Evolutionary conservation across 53 echinoderm and acorn worm genomes (phyloP), one percentile per base, ranked within the genome.

Genomic region (Holothuria leucospilota): DNA sequence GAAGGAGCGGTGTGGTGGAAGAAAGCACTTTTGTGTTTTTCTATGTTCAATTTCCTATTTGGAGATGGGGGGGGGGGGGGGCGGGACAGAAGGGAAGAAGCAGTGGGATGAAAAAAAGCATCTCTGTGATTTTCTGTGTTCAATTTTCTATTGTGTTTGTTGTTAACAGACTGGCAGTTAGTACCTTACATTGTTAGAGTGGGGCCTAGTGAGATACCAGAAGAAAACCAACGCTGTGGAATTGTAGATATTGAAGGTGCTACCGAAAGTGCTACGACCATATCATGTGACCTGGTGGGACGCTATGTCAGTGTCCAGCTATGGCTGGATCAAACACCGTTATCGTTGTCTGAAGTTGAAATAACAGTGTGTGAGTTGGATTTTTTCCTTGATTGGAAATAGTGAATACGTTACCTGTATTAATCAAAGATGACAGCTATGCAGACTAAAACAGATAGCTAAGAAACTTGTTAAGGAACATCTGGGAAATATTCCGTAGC

Each of bases 271-370:
- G 20, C 71, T 26, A 25, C 40, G 18, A 75, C 86, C n/a, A 77
- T 89, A 9, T 59, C 41, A 18, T 92, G 92, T 60, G 75, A 73
- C 49, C 68, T 80, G 24, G 84, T 86, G 0, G 91, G 87, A 53
- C 64, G 87, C 15, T 91, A 84, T n/a, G 83, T 91, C 59, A 83
- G 78, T 62, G 82, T 91, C 39, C 91, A 91, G 69, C 65, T 62
- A 6, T 87, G 83, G 68, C 21, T 46, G 12, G 85, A 85, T 18
- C 40, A 59, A 8, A 67, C 75, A 26, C 61, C 87, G 13, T 81
- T 94, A 5, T 84, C 92, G 6, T 62, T 94, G 63, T 89, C 92
- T 52, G 94, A 94, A 83, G 94, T 94, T 1, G 87, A 85, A 14
- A 81, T 94, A 42, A 51, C 68, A 30, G 77, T 91, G 9, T 86